Percentiles rank a stretch among this genome's conserved stretches.
Evolutionary conservation across 1,140 invertebrate species (phyloP).

Genomic region (Pachyrhynchus sulphureomaculatus): DNA sequence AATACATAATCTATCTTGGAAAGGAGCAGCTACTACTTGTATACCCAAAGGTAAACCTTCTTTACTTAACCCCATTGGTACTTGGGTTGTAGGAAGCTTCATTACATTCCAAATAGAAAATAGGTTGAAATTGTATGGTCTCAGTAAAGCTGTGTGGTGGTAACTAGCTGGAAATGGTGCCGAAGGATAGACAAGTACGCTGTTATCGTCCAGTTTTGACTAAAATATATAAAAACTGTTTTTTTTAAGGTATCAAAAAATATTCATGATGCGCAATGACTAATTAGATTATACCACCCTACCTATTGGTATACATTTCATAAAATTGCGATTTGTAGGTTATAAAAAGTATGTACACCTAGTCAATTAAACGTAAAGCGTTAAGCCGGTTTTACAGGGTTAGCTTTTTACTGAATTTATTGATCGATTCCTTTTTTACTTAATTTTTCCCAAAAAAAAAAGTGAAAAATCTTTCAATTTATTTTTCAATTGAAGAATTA

Average conservation of each 20-base stretch:
- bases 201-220: constrained; percentile 73
- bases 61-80: constrained; percentile 71
- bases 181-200: constrained; percentile 83
- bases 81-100: constrained; percentile 80
- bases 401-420: too few relatives aligned
- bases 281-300: background rate
- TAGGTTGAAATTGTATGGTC: constrained; percentile 86
- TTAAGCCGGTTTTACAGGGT: too few relatives aligned
- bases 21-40: constrained; percentile 75
- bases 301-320: too few relatives aligned
- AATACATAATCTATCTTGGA: constrained; percentile 78
- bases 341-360: too few relatives aligned
- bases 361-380: too few relatives aligned
- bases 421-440: too few relatives aligned
- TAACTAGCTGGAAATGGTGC: constrained; percentile 81
- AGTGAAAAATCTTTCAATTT: too few relatives aligned
- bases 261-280: background rate
- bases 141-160: constrained; percentile 77
- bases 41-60: constrained; percentile 79
- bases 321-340: too few relatives aligned
- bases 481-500: too few relatives aligned
- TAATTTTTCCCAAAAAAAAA: too few relatives aligned
- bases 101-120: constrained; percentile 88
- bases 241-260: background rate
- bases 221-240: constrained; percentile 49